Percentiles rank a stretch among this genome's conserved stretches.
These are phyloP conservation scores for Heliothis virescens DNA, from an alignment of 1,140 invertebrate species.

Conservation along the genomic window DNA sequence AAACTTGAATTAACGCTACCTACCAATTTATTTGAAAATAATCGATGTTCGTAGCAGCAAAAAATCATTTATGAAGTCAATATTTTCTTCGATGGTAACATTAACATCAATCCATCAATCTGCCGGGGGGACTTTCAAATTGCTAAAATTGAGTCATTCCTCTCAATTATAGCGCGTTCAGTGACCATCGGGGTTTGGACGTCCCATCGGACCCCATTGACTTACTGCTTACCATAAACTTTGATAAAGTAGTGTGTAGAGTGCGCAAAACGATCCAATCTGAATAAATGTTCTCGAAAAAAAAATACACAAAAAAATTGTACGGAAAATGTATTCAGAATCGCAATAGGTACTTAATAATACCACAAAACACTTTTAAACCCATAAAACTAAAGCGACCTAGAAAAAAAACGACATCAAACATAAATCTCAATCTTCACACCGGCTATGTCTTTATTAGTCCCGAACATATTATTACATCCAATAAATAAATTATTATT, in stretches of 20 bases:
- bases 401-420: conserved; percentile 32
- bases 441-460: conserved; percentile 25
- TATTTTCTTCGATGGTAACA: conserved; percentile 48
- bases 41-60: conserved; percentile 35
- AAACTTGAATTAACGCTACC: conserved; percentile 48
- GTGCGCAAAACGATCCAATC: not conserved
- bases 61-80: conserved; percentile 59
- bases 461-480: conserved; percentile 38
- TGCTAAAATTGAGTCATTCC: conserved; percentile 69
- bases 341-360: not conserved
- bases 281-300: too few species aligned
- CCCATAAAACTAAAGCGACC: conserved; percentile 15
- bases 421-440: conserved; percentile 41
- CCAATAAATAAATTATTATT: conserved; percentile 43
- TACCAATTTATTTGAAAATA: conserved; percentile 49
- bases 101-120: conserved; percentile 64
- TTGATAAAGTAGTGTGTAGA: conserved; percentile 34
- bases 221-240: conserved; percentile 48
- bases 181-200: conserved; percentile 47
- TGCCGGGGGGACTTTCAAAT: conserved; percentile 53
- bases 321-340: not conserved
- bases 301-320: not conserved
- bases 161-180: conserved; percentile 53
- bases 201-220: conserved; percentile 49
- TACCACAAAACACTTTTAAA: conserved; percentile 16